These are phyloP conservation scores for Autographa pulchrina DNA, from an alignment of 2,888 invertebrate species.

Conservation along the genomic window DNA sequence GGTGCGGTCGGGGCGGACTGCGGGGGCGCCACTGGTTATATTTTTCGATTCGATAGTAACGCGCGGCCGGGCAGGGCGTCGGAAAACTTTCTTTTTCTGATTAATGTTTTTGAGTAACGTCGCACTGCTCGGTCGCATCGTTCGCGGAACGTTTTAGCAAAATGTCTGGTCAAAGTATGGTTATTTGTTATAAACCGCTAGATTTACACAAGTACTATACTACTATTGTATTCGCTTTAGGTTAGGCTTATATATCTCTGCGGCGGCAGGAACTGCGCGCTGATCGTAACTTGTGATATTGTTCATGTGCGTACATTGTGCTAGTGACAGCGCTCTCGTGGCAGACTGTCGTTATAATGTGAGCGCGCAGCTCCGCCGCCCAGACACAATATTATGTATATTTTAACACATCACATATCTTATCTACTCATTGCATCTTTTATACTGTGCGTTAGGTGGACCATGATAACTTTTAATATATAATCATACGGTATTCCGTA, in stretches of 20 bases:
- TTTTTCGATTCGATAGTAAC: conserved; percentile 73
- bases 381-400: conserved; percentile 63
- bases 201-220: conserved; percentile 76
- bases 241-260: conserved; percentile 74
- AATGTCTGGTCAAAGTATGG: conserved; percentile 80
- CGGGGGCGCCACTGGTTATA: conserved; percentile 76
- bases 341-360: conserved; percentile 46
- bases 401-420: conserved; percentile 87
- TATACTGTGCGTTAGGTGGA: conserved; percentile 85
- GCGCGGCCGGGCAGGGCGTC: conserved; percentile 59
- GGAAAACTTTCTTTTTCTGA: conserved; percentile 59
- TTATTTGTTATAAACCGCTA: conserved; percentile 76
- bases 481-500: conserved; percentile 52
- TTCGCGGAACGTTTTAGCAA: conserved; percentile 62
- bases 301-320: conserved; percentile 59
- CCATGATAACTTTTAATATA: conserved; percentile 71
- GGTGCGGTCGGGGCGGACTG: conserved; percentile 70
- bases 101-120: conserved; percentile 46
- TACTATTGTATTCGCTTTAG: conserved; percentile 83
- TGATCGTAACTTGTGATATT: conserved; percentile 57
- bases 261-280: conserved; percentile 64
- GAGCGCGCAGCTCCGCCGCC: conserved; percentile 58
- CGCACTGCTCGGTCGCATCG: conserved; percentile 53
- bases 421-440: conserved; percentile 84
- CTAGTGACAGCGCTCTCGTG: conserved; percentile 45